Evolutionary conservation across 2,797 vertebrate species (phyloP).

Genomic region (Ptychobarbus kaznakovi): DNA sequence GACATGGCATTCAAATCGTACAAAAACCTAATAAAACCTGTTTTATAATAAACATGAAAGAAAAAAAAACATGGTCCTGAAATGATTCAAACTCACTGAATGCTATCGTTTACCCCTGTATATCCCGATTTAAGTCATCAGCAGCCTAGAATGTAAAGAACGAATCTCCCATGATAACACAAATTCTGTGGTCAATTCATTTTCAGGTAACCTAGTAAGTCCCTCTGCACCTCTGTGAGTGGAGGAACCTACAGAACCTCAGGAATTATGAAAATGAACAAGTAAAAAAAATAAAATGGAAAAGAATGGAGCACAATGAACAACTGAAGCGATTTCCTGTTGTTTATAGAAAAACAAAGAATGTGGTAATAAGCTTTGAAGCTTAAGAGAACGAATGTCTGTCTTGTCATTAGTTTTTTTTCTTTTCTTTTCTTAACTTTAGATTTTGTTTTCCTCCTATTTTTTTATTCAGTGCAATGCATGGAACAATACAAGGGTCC

Average conservation of each 20-base stretch:
- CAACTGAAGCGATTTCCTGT: slow-evolving; percentile 73
- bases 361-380: slow-evolving; percentile 83
- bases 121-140: slow-evolving; percentile 52
- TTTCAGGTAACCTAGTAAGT: slow-evolving; percentile 67
- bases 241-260: slow-evolving; percentile 72
- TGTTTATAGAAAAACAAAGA: slow-evolving; percentile 83
- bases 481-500: slow-evolving; percentile 85
- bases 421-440: slow-evolving; percentile 78
- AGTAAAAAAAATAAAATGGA: slow-evolving; percentile 66
- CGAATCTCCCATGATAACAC: slow-evolving; percentile 80
- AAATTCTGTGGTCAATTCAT: slow-evolving; percentile 69
- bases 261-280: slow-evolving; percentile 81
- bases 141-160: slow-evolving; percentile 65
- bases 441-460: slow-evolving; percentile 75
- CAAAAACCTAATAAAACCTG: slow-evolving; percentile 74
- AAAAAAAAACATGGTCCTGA: slow-evolving; percentile 78
- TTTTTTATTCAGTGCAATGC: slow-evolving; percentile 93
- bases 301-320: slow-evolving; percentile 75
- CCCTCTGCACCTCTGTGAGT: slow-evolving; percentile 69
- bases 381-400: slow-evolving; percentile 73
- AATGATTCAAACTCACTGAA: slow-evolving; percentile 67
- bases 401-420: slow-evolving; percentile 71
- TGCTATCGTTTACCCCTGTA: slow-evolving; percentile 65
- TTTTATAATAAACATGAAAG: slow-evolving; percentile 73
- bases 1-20: slow-evolving; percentile 71